Base-by-base conservation (phyloP, 2,888 invertebrate species). In the Phorcus lineatus region DNA sequence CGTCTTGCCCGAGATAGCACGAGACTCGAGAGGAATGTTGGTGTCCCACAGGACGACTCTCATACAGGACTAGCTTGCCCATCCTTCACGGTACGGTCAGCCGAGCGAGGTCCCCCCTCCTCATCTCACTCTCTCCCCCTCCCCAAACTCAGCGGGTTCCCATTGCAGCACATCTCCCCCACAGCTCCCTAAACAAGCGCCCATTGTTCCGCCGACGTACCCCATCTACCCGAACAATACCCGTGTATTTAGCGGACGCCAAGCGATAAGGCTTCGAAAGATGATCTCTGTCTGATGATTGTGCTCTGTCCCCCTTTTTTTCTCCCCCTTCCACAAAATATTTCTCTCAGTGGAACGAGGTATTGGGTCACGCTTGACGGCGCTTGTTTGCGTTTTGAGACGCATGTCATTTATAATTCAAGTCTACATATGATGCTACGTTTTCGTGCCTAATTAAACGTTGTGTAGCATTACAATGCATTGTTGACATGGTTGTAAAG, bases 171-270 rank as follows among this genome's bases (percentile, higher is more conserved):
- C 47, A 1, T 47, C 62, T 62, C 62, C 28, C 62, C 28, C 62
- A 62, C 17, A 62, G 22, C 24, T 7, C 24, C 24, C 62, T 28
- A 62, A 62, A 62, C 62, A 62, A 22, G 62, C 62, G 16, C 6
- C 28, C 62, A 16, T 62, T 62, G 62, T 62, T 62, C 62, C 7
- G 9, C 24, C 0, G 24, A 24, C 24, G 4, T 62, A 31, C 62
- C 62, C 28, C 62, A 62, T 62, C 62, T 62, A 62, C 62, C 62
- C 62, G 22, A 17, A 62, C 62, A 62, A 62, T 62, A 62, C 62
- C 28, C 62, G 62, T 62, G 28, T 62, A 62, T 62, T 62, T 62
- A 62, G 62, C 62, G 62, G 62, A 62, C 62, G 62, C 62, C 62
- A 31, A 16, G 62, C 62, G 62, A 62, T 16, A 62, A 62, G 62